phyloP scores from a whole-genome alignment of 2,888 invertebrate species.

The Apodemia zela region DNA sequence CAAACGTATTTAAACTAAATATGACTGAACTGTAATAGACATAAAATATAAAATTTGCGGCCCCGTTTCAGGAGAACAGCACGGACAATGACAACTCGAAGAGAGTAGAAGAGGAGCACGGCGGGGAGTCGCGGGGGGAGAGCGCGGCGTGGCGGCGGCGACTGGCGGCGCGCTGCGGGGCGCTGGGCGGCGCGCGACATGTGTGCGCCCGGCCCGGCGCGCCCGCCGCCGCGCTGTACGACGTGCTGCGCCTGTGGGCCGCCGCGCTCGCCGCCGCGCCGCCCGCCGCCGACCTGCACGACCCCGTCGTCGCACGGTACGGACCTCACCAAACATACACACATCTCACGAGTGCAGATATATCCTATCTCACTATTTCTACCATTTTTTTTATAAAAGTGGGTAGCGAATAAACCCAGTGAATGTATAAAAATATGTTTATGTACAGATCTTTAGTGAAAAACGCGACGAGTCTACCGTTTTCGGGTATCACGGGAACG shows the following conservation, averaged over 20 bases:
- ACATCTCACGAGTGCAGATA: no score
- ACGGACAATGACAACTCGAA: background rate
- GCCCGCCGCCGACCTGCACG: conserved; percentile 50
- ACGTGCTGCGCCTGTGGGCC: conserved; percentile 56
- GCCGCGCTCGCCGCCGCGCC: conserved; percentile 40
- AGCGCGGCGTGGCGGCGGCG: conserved; percentile 36
- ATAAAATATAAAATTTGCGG: background rate
- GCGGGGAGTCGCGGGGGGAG: conserved; percentile 10
- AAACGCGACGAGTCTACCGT: conserved; percentile 38
- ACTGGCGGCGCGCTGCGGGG: conserved; percentile 35
- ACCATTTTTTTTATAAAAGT: no score
- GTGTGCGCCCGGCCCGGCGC: conserved; percentile 37
- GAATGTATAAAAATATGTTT: background rate
- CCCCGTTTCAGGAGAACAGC: background rate
- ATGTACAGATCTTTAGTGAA: conserved; percentile 38
- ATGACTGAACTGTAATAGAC: no score
- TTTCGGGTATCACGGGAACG: conserved; percentile 53
- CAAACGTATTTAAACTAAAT: no score
- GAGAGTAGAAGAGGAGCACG: no score
- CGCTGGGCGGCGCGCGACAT: conserved; percentile 27
- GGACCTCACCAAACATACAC: no score
- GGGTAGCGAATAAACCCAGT: no score
- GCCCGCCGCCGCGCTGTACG: conserved; percentile 58
- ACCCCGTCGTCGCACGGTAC: conserved; percentile 43
- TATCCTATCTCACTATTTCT: no score